Base-by-base conservation (phyloP, 2,888 invertebrate species). In the Melanophora roralis region DNA sequence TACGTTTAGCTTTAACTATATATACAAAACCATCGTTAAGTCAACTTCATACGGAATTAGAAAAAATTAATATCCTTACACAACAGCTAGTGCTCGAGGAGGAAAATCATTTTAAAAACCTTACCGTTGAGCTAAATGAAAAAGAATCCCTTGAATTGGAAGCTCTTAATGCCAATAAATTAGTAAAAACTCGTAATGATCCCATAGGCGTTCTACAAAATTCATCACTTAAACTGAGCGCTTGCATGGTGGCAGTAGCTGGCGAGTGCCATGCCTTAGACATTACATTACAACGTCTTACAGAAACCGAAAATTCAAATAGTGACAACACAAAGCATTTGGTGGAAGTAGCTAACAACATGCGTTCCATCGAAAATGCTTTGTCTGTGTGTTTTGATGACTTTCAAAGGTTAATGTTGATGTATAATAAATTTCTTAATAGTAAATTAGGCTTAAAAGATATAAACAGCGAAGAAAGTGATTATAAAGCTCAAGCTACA, bases 241-340 rank as follows among this genome's bases (percentile, higher is more conserved):
- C 89, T 23, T 86, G 89, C 68, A 88, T 89, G 86, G 87, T 89
- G 9, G 89, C 89, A 2, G 88, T 89, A 3, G 90, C 90, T 7
- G 88, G 86, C 8, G 90, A 89, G 76, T 89, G 89, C 43, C 89
- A 89, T 74, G 87, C 87, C 0, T 74, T 89, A 55, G 89, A 89
- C 55, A 85, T 88, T 6, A 86, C 88, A 0, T 82, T 89, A 27
- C 89, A 89, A 36, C 83, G 86, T n/a, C 83, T 89, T 8, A 88
- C 85, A 0, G 86, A 84, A 72, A 84, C 86, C 5, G 88, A 88
- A 74, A 85, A 85, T 11, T 85, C 85, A 2, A 80, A 85, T 21
- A 86, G 84, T n/a, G 86, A 87, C 78, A 87, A 88, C 53, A 84
- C 85, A 7, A 86, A 85, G 16, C 86, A 88, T 4, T 83, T 89